A percentile compares a stretch with the other conserved stretches of the same genome.
phyloP scores from a whole-genome alignment of 2,888 invertebrate genomes.

The Coecobrya sp. region DNA sequence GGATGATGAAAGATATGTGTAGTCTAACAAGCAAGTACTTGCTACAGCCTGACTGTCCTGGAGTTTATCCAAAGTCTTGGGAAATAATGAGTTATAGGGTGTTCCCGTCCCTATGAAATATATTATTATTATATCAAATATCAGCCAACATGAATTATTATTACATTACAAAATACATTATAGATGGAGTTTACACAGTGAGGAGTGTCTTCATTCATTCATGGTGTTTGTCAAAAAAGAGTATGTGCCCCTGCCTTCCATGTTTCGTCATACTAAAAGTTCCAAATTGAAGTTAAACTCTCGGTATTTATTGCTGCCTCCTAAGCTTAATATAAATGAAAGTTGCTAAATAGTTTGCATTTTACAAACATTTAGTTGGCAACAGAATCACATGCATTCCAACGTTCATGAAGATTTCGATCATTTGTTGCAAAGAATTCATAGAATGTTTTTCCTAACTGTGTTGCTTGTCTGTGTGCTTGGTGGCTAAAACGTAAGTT shows the following conservation, averaged over 20 bases:
- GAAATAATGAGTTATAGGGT: conserved; percentile 21
- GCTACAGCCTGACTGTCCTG: not conserved
- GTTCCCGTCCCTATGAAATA: not conserved
- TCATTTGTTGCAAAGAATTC: not conserved
- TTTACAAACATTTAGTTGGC: not conserved
- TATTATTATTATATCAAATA: not conserved
- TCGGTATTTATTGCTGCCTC: too few relatives aligned
- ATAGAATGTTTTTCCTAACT: not conserved
- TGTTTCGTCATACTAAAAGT: too few relatives aligned
- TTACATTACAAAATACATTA: too few relatives aligned
- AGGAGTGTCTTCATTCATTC: not conserved
- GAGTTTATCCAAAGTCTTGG: conserved; percentile 6
- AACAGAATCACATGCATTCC: not conserved
- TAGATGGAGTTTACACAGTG: too few relatives aligned
- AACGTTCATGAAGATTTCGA: not conserved
- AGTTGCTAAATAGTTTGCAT: not conserved
- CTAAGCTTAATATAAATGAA: too few relatives aligned
- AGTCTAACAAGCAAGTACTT: not conserved
- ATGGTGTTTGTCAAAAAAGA: too few relatives aligned
- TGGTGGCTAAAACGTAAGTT: not conserved
- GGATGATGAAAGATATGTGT: conserved; percentile 5
- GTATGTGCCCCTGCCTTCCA: too few relatives aligned
- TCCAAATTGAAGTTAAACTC: too few relatives aligned
- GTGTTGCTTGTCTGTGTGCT: not conserved
- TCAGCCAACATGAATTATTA: not conserved